Conservation (phyloP, 23 tunicate species). For the Aplidium turbinatum region DNA sequence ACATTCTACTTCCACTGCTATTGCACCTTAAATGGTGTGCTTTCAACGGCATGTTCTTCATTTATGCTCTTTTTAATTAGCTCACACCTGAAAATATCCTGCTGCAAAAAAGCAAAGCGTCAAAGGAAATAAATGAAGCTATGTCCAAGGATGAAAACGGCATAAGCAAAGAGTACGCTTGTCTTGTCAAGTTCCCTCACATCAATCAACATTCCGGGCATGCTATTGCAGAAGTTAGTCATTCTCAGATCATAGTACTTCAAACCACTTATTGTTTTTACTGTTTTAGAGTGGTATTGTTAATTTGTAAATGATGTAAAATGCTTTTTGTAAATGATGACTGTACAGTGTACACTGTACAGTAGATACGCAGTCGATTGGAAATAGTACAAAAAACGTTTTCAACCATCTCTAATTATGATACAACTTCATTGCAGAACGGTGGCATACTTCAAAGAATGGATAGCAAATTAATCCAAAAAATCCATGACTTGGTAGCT, state of each 20-base stretch:
- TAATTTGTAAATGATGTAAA: too few species aligned
- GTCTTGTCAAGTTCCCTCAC: neutral
- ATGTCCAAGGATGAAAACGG: neutral
- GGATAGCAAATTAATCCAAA: slow-evolving; percentile 12
- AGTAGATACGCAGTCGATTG: too few species aligned
- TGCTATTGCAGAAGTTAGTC: slow-evolving; percentile 2
- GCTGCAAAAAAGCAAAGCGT: neutral
- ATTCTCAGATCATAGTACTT: too few species aligned
- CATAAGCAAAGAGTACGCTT: neutral
- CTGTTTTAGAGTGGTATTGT: too few species aligned
- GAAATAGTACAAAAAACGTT: neutral
- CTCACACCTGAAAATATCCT: neutral
- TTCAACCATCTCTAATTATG: neutral
- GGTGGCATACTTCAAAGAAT: slow-evolving; percentile 1
- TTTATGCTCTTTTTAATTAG: too few species aligned
- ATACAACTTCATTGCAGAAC: neutral
- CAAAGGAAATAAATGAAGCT: neutral
- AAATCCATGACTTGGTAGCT: slow-evolving; percentile 24
- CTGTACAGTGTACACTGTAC: too few species aligned
- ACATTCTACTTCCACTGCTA: neutral
- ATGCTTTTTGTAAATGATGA: too few species aligned
- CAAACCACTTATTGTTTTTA: too few species aligned
- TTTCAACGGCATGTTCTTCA: too few species aligned
- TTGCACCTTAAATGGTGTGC: too few species aligned
- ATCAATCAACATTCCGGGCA: neutral